Conservation (phyloP, 2,113 vertebrate species). For the Aplodontia rufa region DNA sequence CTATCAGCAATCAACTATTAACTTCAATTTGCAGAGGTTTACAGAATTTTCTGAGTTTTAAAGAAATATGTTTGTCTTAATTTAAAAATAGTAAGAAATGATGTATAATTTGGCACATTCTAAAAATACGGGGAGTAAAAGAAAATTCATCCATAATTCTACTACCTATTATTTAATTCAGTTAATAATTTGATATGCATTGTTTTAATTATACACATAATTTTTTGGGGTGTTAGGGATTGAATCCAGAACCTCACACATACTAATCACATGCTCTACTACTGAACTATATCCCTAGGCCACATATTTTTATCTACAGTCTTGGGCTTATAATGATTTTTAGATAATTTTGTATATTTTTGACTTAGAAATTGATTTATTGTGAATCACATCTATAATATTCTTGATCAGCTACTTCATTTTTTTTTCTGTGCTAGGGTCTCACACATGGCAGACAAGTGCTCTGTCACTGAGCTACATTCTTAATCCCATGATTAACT, state of each 20-base stretch:
- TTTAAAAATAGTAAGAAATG: neutral
- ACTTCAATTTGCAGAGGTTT: neutral
- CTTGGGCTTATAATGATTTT: neutral
- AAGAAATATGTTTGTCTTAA: neutral
- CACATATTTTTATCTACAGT: neutral
- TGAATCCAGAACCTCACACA: neutral
- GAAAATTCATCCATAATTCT: neutral
- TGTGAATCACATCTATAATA: neutral
- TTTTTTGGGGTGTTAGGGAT: neutral
- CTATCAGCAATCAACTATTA: neutral
- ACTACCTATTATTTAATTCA: neutral
- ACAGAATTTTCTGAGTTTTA: neutral
- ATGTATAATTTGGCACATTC: slow-evolving; percentile 11
- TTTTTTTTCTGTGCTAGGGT: no score
- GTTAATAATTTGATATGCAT: neutral
- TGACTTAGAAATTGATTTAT: neutral
- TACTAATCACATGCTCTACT: neutral
- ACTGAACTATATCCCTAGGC: neutral
- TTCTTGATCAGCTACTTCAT: neutral
- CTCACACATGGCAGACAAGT: no score
- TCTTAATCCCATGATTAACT: no score
- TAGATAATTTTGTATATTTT: neutral
- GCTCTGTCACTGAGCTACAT: no score
- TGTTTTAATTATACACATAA: neutral
- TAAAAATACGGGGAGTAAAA: neutral